Conservation (phyloP, 2,888 invertebrate genomes). For the Chaetogeoica ovagalla region DNA sequence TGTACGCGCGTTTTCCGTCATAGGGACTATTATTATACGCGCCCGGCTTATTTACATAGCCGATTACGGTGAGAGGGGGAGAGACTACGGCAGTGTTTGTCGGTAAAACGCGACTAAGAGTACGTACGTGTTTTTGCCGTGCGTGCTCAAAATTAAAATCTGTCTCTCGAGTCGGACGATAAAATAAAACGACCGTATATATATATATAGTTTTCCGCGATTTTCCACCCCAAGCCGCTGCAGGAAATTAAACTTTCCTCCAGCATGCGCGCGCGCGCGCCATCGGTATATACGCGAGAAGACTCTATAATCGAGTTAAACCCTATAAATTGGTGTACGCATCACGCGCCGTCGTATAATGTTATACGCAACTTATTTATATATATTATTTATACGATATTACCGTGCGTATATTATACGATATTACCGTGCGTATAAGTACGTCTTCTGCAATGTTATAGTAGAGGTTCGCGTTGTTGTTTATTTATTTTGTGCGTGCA, state of each 20-base stretch:
- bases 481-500: no score
- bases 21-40: no score
- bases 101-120: neutral
- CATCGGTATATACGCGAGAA: conserved; percentile 7
- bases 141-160: conserved; percentile 36
- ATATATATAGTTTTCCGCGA: conserved; percentile 2
- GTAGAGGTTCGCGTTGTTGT: no score
- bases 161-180: conserved; percentile 35
- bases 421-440: neutral
- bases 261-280: no score
- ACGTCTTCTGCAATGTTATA: no score
- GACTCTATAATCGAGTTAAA: neutral
- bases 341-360: neutral
- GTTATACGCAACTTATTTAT: neutral
- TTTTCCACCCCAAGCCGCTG: conserved; percentile 21
- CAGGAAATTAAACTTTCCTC: conserved; percentile 50
- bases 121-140: neutral
- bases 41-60: no score
- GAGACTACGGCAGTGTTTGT: no score
- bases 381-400: neutral
- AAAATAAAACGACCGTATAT: conserved; percentile 10
- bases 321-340: neutral
- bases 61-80: no score
- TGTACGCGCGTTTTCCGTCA: no score
- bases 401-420: neutral